These are phyloP conservation scores for Patella depressa DNA, from an alignment of 2,888 invertebrate species.

Conservation along the genomic window DNA sequence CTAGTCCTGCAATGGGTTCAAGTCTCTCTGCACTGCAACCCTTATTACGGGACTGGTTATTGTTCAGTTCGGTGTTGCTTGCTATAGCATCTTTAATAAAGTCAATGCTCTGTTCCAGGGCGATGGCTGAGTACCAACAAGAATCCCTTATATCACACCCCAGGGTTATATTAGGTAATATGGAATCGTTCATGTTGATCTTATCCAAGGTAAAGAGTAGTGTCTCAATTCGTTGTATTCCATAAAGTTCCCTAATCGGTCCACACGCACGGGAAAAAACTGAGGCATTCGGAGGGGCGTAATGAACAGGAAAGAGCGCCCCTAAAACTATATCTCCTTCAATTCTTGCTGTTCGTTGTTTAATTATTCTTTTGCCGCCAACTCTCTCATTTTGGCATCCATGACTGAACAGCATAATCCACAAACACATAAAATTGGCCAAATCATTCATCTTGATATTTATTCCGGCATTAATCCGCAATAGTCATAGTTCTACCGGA, in stretches of 20 bases:
- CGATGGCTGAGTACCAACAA: constrained; percentile 86
- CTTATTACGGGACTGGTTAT: constrained; percentile 24
- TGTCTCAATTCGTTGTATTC: constrained; percentile 81
- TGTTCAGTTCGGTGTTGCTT: constrained; percentile 43
- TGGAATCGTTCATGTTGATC: constrained; percentile 75
- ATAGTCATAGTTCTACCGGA: too few species aligned
- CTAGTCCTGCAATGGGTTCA: constrained; percentile 77
- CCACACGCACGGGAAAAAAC: constrained; percentile 75
- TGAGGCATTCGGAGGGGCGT: constrained; percentile 71
- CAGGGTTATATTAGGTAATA: constrained; percentile 76
- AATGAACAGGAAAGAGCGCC: constrained; percentile 75
- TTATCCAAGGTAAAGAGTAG: constrained; percentile 64
- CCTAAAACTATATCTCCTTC: constrained; percentile 77
- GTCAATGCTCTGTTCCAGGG: constrained; percentile 83
- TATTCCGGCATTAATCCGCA: too few species aligned
- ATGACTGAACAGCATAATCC: too few species aligned
- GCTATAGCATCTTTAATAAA: constrained; percentile 79
- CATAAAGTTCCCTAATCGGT: constrained; percentile 81
- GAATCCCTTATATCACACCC: constrained; percentile 85
- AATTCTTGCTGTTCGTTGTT: constrained; percentile 54
- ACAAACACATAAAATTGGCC: too few species aligned
- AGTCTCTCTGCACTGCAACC: constrained; percentile 26
- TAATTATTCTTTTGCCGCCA: constrained; percentile 14
- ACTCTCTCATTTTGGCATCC: too few species aligned
- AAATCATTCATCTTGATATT: too few species aligned